Evolutionary conservation across 2,888 invertebrate genomes (phyloP).

Genomic region (Drosophila nr. perissopoda): DNA sequence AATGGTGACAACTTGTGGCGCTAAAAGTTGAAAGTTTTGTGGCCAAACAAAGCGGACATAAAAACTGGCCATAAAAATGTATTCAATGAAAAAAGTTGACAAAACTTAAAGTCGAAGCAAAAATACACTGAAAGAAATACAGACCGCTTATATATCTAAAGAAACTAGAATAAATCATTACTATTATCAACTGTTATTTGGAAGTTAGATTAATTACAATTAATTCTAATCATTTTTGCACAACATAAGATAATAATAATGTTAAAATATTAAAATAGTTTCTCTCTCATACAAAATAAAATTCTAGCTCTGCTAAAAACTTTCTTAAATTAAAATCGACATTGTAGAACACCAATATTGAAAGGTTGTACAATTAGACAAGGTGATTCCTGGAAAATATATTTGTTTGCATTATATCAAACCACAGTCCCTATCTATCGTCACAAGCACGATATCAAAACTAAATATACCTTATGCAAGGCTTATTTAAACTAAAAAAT

Average conservation of each 20-base stretch:
- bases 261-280: no score
- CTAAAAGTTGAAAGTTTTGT: slow-evolving; percentile 76
- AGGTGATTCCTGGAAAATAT: background rate
- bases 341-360: no score
- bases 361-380: background rate
- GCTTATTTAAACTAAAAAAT: slow-evolving; percentile 1
- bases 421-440: background rate
- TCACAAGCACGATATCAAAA: background rate
- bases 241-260: background rate
- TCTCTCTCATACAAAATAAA: no score
- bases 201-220: background rate
- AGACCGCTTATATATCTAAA: background rate
- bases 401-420: background rate
- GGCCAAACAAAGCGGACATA: slow-evolving; percentile 61
- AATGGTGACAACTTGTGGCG: slow-evolving; percentile 80
- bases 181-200: accelerated
- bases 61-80: slow-evolving; percentile 41
- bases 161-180: background rate
- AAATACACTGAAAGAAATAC: slow-evolving; percentile 10
- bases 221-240: background rate
- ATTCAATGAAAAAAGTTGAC: slow-evolving; percentile 12
- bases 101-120: background rate
- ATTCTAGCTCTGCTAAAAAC: no score
- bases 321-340: no score
- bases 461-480: slow-evolving; percentile 3